phyloP scores from a whole-genome alignment of 2,797 vertebrate genomes.

The Bovichtus variegatus region DNA sequence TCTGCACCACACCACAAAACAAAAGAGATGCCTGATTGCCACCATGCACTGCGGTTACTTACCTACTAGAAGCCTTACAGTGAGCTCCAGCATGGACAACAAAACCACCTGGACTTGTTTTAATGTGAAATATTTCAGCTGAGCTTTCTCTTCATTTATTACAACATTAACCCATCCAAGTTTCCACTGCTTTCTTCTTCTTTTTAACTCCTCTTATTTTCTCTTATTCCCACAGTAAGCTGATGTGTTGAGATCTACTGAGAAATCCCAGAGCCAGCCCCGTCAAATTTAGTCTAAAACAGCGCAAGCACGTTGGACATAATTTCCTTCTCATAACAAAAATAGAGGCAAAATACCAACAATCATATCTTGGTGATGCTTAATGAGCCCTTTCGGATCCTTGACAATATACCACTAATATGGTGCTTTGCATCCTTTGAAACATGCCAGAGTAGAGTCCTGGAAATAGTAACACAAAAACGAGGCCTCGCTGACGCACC shows the following conservation, averaged over 20 bases:
- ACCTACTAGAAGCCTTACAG: slow-evolving; percentile 28
- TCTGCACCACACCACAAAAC: slow-evolving; percentile 72
- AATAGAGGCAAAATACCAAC: slow-evolving; percentile 81
- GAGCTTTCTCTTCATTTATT: slow-evolving; percentile 28
- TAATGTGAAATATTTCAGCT: slow-evolving; percentile 22
- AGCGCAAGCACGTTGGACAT: slow-evolving; percentile 38
- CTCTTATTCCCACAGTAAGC: slow-evolving; percentile 26
- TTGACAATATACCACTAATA: slow-evolving; percentile 83
- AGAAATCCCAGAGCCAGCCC: slow-evolving; percentile 40
- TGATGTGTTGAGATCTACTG: slow-evolving; percentile 19
- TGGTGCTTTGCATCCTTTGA: slow-evolving; percentile 77
- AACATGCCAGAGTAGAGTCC: slow-evolving; percentile 67
- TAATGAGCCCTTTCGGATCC: slow-evolving; percentile 81
- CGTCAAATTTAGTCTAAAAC: slow-evolving; percentile 54
- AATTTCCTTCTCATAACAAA: slow-evolving; percentile 68
- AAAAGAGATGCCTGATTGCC: slow-evolving; percentile 66
- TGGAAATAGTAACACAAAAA: slow-evolving; percentile 77
- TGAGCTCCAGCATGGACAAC: slow-evolving; percentile 11
- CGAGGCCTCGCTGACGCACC: slow-evolving; percentile 51
- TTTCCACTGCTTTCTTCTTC: slow-evolving; percentile 31
- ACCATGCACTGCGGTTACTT: slow-evolving; percentile 29
- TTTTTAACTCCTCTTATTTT: slow-evolving; percentile 28
- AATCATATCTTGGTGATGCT: slow-evolving; percentile 80
- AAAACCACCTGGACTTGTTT: slow-evolving; percentile 49
- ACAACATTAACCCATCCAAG: slow-evolving; percentile 27